phyloP scores from a whole-genome alignment of 2,113 vertebrate genomes.

The Mormyrus iriodes region DNA sequence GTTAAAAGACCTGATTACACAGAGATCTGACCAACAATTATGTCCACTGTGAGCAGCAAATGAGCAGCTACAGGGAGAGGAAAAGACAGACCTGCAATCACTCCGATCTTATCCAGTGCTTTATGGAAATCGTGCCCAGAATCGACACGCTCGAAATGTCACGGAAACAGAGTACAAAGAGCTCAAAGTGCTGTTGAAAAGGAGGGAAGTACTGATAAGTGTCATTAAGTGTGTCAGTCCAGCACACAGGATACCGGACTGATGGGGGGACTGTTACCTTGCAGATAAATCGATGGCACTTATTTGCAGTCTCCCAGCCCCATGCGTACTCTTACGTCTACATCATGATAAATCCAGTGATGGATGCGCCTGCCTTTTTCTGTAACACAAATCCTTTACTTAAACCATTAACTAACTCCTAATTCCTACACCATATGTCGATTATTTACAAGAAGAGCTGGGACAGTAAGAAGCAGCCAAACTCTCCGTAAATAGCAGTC shows the following conservation, averaged over 20 bases:
- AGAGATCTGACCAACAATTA: background rate
- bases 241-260: background rate
- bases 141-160: background rate
- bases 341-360: background rate
- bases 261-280: background rate
- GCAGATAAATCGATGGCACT: background rate
- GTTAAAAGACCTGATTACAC: background rate
- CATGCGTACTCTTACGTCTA: too few species aligned
- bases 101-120: constrained; percentile 24
- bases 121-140: constrained; percentile 22
- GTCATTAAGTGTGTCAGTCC: background rate
- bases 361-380: background rate
- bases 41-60: constrained; percentile 4
- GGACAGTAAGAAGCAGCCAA: background rate
- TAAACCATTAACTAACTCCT: background rate
- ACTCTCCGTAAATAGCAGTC: background rate
- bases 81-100: background rate
- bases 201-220: background rate
- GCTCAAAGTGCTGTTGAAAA: background rate
- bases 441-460: background rate
- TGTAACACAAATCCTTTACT: background rate
- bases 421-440: background rate
- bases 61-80: constrained; percentile 1
- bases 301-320: constrained; percentile 2
- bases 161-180: background rate